phyloP scores from a whole-genome alignment of 2,797 vertebrate species.

The Aselliscus stoliczkanus region DNA sequence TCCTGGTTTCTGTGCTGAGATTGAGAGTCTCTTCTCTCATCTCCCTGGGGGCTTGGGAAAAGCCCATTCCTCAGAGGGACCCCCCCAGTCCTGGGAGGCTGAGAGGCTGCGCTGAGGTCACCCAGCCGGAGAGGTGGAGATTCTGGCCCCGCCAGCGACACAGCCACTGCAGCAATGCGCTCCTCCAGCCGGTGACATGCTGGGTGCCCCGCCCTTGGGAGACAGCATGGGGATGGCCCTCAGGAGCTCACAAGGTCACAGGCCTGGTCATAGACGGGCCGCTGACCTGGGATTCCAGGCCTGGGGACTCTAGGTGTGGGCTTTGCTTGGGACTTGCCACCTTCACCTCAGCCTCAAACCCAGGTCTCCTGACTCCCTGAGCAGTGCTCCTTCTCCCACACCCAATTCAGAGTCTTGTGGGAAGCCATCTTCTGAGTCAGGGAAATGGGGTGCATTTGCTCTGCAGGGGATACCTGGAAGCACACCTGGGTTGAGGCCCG shows the following conservation, averaged over 20 bases:
- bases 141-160: not conserved
- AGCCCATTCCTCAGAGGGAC: not conserved
- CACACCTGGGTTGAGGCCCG: not conserved
- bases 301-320: not conserved
- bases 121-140: not conserved
- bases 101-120: not conserved
- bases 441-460: not conserved
- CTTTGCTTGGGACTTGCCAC: not conserved
- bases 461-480: not conserved
- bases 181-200: not conserved
- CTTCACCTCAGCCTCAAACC: not conserved
- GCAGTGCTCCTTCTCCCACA: not conserved
- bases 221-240: not conserved
- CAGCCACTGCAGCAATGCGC: fast-evolving
- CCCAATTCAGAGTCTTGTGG: not conserved
- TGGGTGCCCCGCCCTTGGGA: not conserved
- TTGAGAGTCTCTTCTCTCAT: not conserved
- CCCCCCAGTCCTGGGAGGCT: not conserved
- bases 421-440: not conserved
- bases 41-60: not conserved
- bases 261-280: not conserved
- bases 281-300: not conserved
- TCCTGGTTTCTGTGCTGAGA: not conserved
- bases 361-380: not conserved
- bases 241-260: not conserved